Conservation (phyloP, 2,888 invertebrate species). For the Drosophila prolongata region DNA sequence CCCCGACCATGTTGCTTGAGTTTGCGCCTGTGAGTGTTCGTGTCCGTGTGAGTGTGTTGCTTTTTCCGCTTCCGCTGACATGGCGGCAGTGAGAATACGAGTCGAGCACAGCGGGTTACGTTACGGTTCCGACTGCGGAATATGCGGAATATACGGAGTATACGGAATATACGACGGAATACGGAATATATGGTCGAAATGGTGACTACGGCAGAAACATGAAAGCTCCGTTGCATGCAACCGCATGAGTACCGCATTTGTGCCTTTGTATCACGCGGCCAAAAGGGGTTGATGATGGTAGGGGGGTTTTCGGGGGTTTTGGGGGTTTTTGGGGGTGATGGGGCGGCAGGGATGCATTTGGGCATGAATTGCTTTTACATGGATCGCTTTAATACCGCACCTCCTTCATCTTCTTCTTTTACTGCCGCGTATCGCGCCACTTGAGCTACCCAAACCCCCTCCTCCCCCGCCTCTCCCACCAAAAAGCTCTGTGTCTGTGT, state of each 20-base stretch:
- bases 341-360: constrained; percentile 59
- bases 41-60: constrained; percentile 58
- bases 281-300: constrained; percentile 9
- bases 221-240: constrained; percentile 77
- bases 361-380: constrained; percentile 76
- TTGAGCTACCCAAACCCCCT: constrained; percentile 6
- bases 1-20: background rate
- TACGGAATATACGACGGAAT: constrained; percentile 13
- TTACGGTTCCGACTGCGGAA: constrained; percentile 11
- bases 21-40: constrained; percentile 15
- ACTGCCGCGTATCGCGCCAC: background rate
- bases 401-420: constrained; percentile 1
- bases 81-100: constrained; percentile 55
- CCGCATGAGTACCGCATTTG: constrained; percentile 72
- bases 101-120: constrained; percentile 28
- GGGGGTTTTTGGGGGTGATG: constrained; percentile 4
- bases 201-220: constrained; percentile 52
- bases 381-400: constrained; percentile 64
- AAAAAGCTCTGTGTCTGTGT: constrained; percentile 44
- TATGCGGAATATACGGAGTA: constrained; percentile 9
- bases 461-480: background rate
- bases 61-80: constrained; percentile 78
- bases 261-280: constrained; percentile 66
- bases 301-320: background rate
- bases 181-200: constrained; percentile 7